A percentile compares a stretch with the other conserved stretches of the same genome.
These are phyloP conservation scores for Carassius gibelio DNA, from an alignment of 2,113 vertebrate genomes.

Conservation along the genomic window DNA sequence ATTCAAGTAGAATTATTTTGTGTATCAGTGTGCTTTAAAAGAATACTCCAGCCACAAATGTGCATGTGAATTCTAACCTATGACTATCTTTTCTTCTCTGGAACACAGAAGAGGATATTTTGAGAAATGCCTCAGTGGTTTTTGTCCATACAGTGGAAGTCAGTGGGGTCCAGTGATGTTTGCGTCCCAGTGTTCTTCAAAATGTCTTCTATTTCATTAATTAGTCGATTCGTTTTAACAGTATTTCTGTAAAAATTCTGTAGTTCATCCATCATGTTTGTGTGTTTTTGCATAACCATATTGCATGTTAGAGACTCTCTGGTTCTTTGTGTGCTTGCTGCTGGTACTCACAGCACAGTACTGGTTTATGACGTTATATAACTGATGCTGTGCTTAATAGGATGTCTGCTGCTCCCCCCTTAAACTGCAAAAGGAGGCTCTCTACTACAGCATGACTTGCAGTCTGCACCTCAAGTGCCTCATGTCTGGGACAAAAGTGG, in stretches of 20 bases:
- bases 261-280: neutral
- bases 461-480: conserved; percentile 41
- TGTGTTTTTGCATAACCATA: neutral
- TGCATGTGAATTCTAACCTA: too few relatives aligned
- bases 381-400: neutral
- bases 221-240: neutral
- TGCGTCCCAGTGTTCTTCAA: neutral
- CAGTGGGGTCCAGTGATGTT: neutral
- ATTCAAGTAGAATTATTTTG: too few relatives aligned
- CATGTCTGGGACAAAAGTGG: conserved; percentile 9
- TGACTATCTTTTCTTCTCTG: too few relatives aligned
- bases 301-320: neutral
- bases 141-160: neutral
- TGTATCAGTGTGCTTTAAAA: too few relatives aligned
- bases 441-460: conserved; percentile 19
- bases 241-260: neutral
- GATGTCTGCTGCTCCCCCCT: neutral
- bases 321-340: neutral
- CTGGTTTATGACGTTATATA: conserved; percentile 35
- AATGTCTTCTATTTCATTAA: neutral
- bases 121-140: too few relatives aligned
- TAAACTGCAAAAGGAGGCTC: conserved; percentile 24
- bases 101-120: too few relatives aligned
- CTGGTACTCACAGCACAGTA: conserved; percentile 2
- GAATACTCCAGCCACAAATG: too few relatives aligned